Evolutionary conservation across 2,888 invertebrate genomes (phyloP).

Genomic region (Archips crataeganus): DNA sequence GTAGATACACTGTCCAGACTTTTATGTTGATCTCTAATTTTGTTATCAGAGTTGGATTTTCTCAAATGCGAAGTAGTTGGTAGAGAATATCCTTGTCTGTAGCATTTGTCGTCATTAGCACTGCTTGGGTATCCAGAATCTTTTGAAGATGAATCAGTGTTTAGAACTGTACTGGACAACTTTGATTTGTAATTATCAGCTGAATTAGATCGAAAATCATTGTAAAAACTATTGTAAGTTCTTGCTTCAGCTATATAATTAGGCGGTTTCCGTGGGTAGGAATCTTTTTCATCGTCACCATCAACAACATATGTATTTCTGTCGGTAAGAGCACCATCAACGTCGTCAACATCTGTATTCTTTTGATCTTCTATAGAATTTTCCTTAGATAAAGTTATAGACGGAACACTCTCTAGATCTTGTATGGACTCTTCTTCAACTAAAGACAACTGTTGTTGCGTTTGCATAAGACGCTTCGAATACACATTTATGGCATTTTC

Average conservation of each 20-base stretch:
- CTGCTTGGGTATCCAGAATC: constrained; percentile 78
- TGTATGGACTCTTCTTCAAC: constrained; percentile 83
- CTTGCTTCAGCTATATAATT: constrained; percentile 61
- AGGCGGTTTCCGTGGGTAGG: constrained; percentile 50
- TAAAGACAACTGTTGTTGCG: constrained; percentile 78
- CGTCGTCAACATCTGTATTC: constrained; percentile 47
- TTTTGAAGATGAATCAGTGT: constrained; percentile 76
- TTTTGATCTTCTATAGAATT: constrained; percentile 58
- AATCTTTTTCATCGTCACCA: constrained; percentile 46
- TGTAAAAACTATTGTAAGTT: constrained; percentile 74
- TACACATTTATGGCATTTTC: constrained; percentile 71
- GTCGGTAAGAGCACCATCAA: constrained; percentile 49
- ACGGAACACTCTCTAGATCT: constrained; percentile 76
- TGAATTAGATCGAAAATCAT: constrained; percentile 66
- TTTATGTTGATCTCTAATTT: constrained; percentile 66
- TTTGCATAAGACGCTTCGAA: constrained; percentile 62
- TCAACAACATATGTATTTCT: constrained; percentile 52
- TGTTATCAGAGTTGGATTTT: constrained; percentile 59
- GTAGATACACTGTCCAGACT: constrained; percentile 71
- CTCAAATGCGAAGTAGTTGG: constrained; percentile 64
- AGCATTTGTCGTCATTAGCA: constrained; percentile 67
- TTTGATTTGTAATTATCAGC: constrained; percentile 60
- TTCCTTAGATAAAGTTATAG: constrained; percentile 70
- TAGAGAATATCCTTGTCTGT: constrained; percentile 66
- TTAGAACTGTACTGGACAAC: constrained; percentile 67